Evolutionary conservation across 2,113 vertebrate genomes (phyloP).

Genomic region (Hymenochirus boettgeri): DNA sequence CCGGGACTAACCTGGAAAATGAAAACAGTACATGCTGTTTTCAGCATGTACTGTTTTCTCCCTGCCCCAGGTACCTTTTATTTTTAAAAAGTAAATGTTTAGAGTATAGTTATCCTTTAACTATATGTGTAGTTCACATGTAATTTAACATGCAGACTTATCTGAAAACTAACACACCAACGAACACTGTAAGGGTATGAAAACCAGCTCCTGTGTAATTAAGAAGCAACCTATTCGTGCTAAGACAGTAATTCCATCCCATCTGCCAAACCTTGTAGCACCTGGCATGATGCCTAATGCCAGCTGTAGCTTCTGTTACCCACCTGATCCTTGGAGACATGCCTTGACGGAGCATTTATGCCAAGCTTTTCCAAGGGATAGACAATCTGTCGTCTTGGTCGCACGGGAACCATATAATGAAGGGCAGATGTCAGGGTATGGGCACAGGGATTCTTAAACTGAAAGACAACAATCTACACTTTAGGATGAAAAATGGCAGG

Average conservation of each 20-base stretch:
- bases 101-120: too few relatives aligned
- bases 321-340: slow-evolving; percentile 79
- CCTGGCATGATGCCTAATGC: slow-evolving; percentile 60
- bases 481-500: slow-evolving; percentile 66
- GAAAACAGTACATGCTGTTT: too few relatives aligned
- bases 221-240: slow-evolving; percentile 62
- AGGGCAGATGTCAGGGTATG: slow-evolving; percentile 80
- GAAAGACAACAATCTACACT: slow-evolving; percentile 60
- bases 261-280: slow-evolving; percentile 63
- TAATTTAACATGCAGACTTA: slow-evolving; percentile 12
- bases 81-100: too few relatives aligned
- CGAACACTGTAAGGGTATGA: slow-evolving; percentile 50
- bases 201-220: slow-evolving; percentile 58
- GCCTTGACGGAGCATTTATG: slow-evolving; percentile 76
- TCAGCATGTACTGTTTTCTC: too few relatives aligned
- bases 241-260: slow-evolving; percentile 56
- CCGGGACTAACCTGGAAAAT: too few relatives aligned
- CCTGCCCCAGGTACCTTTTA: too few relatives aligned
- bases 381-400: slow-evolving; percentile 87
- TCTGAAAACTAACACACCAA: not conserved
- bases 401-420: slow-evolving; percentile 83
- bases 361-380: slow-evolving; percentile 91
- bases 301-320: slow-evolving; percentile 69
- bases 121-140: not conserved
- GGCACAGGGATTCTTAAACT: slow-evolving; percentile 70